Evolutionary conservation across 1,140 invertebrate species (phyloP), one percentile per base, ranked within the genome.

Genomic region (Trissolcus basalis): DNA sequence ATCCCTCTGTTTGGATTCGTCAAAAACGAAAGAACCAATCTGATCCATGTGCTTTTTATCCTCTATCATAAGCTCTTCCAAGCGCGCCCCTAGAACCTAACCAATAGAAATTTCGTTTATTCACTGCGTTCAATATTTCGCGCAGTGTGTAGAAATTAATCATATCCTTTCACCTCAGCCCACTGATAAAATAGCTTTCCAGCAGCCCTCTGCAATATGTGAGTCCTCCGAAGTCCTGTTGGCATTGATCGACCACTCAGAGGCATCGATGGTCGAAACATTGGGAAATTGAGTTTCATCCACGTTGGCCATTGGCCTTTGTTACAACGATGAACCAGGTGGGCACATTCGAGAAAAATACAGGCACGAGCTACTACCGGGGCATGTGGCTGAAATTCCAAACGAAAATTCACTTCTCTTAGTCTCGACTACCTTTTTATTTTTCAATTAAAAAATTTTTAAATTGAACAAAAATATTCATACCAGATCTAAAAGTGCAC

Each of bases 131-230:
- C 19, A 6, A 27, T 27, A 27, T 27, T 27, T 27, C 19, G 6
- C 19, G 19, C 19, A 27, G 19, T 3, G 19, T 27, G 19, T 27
- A 27, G 19, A 27, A 27, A 27, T 27, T 33, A 14, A 35, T 47
- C 47, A 12, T n/a, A 44, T 58, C 2, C n/a, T 12, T 14, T 87
- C 90, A 96, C 96, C 90, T 98, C 96, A 54, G 94, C 97, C 97
- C 97, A 98, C 82, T 96, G 95, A 86, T 98, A 97, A 86, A 99
- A 99, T 89, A 98, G 92, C 89, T 97, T 96, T 8, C 97, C 98
- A 36, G 97, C 97, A 13, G 95, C 91, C 61, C 96, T 90, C 88
- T 99, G 97, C 50, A 98, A 85, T n/a, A 94, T 90, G 60, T 96
- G 92, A 1, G 94, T 93, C 50, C 94, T 88, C 71, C 94, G 88